phyloP scores from a whole-genome alignment of 2,113 vertebrate genomes.

The Lepisosteus oculatus region DNA sequence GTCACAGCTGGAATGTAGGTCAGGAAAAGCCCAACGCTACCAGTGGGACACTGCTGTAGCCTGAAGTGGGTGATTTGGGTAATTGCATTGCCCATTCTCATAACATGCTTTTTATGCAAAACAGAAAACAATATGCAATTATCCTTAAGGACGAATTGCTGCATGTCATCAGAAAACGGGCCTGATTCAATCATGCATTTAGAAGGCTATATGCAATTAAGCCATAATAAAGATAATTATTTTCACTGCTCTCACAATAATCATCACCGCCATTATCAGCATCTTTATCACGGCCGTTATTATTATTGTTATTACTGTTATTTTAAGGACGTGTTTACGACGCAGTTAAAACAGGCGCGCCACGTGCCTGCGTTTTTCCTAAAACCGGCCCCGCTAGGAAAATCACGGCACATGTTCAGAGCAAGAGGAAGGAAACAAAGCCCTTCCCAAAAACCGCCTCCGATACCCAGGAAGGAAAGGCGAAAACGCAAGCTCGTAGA shows the following conservation, averaged over 20 bases:
- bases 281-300: conserved; percentile 70
- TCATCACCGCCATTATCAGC: conserved; percentile 71
- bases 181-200: conserved; percentile 73
- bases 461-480: too few relatives aligned
- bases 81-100: conserved; percentile 69
- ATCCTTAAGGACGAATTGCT: conserved; percentile 66
- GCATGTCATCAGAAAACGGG: conserved; percentile 70
- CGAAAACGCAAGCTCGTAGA: too few relatives aligned
- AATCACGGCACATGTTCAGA: not conserved
- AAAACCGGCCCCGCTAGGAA: not conserved
- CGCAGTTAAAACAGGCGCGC: not conserved
- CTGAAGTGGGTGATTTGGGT: conserved; percentile 59
- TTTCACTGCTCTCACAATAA: conserved; percentile 64
- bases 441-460: too few relatives aligned
- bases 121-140: conserved; percentile 74
- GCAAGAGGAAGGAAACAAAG: too few relatives aligned
- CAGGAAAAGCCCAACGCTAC: conserved; percentile 25
- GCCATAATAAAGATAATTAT: conserved; percentile 74
- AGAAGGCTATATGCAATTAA: conserved; percentile 74
- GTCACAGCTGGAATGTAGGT: conserved; percentile 5
- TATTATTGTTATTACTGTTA: conserved; percentile 60
- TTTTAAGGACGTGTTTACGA: not conserved
- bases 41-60: conserved; percentile 53
- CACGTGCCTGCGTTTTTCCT: not conserved
- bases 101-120: conserved; percentile 73